A percentile compares a stretch with the other conserved stretches of the same genome.
Evolutionary conservation across 2,888 invertebrate species (phyloP).

Genomic region (Agonopterix arenella): DNA sequence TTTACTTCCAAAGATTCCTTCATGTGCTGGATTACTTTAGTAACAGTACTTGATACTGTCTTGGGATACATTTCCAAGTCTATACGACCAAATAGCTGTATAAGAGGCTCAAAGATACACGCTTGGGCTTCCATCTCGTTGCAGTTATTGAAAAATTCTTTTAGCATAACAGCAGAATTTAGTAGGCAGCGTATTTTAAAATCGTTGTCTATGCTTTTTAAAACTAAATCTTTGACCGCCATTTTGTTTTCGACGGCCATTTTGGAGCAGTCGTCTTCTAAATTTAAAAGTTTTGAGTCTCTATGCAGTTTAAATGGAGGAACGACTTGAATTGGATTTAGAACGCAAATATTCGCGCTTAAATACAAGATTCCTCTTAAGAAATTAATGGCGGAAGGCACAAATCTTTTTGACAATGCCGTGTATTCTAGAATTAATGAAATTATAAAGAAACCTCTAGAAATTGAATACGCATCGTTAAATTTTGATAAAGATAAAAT

Average conservation of each 20-base stretch:
- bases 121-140: conserved; percentile 55
- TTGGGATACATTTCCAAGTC: conserved; percentile 79
- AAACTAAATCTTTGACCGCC: conserved; percentile 75
- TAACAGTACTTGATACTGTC: conserved; percentile 63
- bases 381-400: conserved; percentile 89
- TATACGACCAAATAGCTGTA: conserved; percentile 73
- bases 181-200: conserved; percentile 81
- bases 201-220: conserved; percentile 69
- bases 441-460: conserved; percentile 86
- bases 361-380: conserved; percentile 85
- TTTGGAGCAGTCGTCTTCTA: conserved; percentile 67
- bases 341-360: conserved; percentile 78
- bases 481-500: conserved; percentile 82
- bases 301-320: conserved; percentile 81
- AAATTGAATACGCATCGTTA: conserved; percentile 80
- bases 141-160: conserved; percentile 75
- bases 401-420: conserved; percentile 84
- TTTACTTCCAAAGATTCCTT: conserved; percentile 68
- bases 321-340: conserved; percentile 78
- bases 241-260: conserved; percentile 55
- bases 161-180: conserved; percentile 73
- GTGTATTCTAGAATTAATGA: conserved; percentile 88
- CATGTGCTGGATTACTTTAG: conserved; percentile 60
- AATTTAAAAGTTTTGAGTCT: conserved; percentile 74
- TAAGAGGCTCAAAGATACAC: conserved; percentile 72